These are phyloP conservation scores for Amazona ochrocephala DNA, from an alignment of 2,797 vertebrate species.

Conservation along the genomic window DNA sequence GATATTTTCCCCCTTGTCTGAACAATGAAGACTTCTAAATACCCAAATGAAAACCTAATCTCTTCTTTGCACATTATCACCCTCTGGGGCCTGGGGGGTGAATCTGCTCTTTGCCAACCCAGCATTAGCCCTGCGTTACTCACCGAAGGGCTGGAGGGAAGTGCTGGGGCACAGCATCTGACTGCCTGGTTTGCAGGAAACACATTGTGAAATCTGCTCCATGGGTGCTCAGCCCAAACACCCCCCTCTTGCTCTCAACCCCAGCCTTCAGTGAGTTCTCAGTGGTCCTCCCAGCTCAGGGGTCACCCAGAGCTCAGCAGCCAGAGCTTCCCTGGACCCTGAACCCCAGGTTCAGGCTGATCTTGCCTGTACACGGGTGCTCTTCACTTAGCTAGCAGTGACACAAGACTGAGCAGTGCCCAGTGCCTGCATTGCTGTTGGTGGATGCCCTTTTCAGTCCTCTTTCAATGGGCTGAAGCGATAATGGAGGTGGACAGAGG, in stretches of 20 bases:
- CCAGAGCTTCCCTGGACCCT: background rate
- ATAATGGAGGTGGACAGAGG: background rate
- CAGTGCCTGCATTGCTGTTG: accelerated
- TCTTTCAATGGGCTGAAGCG: background rate
- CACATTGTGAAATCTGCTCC: background rate
- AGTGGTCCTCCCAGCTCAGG: background rate
- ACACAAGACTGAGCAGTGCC: background rate
- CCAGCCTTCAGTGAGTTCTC: background rate
- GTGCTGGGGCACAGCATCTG: background rate
- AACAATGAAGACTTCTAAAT: background rate
- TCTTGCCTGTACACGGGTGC: background rate
- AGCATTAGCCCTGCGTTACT: background rate
- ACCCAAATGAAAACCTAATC: background rate
- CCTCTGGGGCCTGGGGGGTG: background rate
- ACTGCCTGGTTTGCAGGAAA: background rate
- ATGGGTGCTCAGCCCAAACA: background rate
- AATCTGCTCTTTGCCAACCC: background rate
- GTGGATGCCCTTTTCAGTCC: too few species aligned
- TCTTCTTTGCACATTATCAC: background rate
- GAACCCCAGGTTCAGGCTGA: background rate
- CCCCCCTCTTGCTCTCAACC: background rate
- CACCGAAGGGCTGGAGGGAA: background rate
- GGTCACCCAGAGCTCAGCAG: background rate
- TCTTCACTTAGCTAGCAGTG: background rate
- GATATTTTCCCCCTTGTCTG: background rate